phyloP scores from a whole-genome alignment of 1,140 invertebrate species.

The Bombus waltoni region DNA sequence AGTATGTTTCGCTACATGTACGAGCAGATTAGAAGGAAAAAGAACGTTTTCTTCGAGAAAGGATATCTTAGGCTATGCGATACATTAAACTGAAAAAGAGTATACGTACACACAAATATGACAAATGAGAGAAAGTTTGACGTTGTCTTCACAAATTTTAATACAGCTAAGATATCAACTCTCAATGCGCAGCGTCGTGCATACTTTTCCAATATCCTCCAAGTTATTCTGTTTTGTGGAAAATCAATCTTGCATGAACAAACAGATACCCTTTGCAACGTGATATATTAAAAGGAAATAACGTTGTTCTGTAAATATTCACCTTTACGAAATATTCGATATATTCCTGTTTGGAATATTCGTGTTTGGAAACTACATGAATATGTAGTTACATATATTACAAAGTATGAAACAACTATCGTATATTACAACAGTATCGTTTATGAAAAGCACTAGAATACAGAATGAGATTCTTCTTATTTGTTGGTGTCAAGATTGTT shows the following conservation, averaged over 20 bases:
- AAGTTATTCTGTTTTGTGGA: background rate
- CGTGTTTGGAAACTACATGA: background rate
- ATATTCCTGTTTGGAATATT: background rate
- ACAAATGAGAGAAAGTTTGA: background rate
- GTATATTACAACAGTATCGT: background rate
- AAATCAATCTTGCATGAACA: slow-evolving; percentile 8
- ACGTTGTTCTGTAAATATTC: background rate
- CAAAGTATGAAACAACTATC: background rate
- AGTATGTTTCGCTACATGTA: background rate
- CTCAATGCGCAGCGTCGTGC: background rate
- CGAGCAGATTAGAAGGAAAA: background rate
- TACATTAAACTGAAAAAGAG: background rate
- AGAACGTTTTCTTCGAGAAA: background rate
- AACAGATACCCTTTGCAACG: background rate
- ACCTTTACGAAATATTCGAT: background rate
- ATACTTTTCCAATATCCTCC: slow-evolving; percentile 12
- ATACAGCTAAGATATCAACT: slow-evolving; percentile 6
- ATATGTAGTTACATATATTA: background rate
- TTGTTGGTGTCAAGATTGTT: background rate
- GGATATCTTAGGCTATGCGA: too few species aligned
- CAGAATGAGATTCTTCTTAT: background rate
- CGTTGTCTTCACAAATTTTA: slow-evolving; percentile 2
- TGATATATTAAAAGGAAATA: background rate
- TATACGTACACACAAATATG: background rate
- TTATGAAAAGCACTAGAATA: background rate